phyloP scores from a whole-genome alignment of 2,888 invertebrate species.

The Pemphredon lugubris region DNA sequence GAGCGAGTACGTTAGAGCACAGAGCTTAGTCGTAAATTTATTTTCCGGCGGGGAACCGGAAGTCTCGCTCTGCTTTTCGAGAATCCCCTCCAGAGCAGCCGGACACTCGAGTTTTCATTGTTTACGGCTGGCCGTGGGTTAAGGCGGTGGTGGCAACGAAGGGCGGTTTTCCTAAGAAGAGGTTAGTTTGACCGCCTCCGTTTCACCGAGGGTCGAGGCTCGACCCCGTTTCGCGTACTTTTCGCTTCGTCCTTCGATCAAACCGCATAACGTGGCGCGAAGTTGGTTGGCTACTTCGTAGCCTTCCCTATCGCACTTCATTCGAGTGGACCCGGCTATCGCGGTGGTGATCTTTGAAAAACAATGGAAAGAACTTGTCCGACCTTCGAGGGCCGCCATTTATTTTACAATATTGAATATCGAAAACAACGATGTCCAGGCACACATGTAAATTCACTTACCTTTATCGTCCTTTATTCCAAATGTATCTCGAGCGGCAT shows the following conservation, averaged over 20 bases:
- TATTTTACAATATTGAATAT: not conserved
- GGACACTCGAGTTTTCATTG: conserved; percentile 73
- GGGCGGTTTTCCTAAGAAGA: conserved; percentile 49
- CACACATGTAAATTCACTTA: no score
- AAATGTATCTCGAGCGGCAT: not conserved
- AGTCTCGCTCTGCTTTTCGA: conserved; percentile 64
- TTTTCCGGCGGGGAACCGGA: conserved; percentile 66
- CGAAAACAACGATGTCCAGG: no score
- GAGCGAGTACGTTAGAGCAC: conserved; percentile 38
- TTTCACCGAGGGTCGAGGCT: conserved; percentile 53
- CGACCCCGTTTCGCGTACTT: conserved; percentile 62
- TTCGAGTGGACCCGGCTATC: conserved; percentile 15
- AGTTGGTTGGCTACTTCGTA: conserved; percentile 15
- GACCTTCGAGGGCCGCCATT: not conserved
- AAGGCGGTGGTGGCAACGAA: conserved; percentile 8
- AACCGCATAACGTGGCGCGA: conserved; percentile 29
- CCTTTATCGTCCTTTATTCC: not conserved
- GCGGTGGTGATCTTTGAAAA: conserved; percentile 7
- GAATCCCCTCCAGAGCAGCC: conserved; percentile 58
- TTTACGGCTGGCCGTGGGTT: conserved; percentile 62
- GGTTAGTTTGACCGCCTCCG: conserved; percentile 59
- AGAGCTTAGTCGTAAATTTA: conserved; percentile 76
- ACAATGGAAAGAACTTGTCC: conserved; percentile 28
- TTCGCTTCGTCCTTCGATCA: conserved; percentile 50
- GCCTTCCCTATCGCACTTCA: conserved; percentile 34